Base-by-base conservation (phyloP, 2,797 vertebrate genomes). In the Poeciliopsis gracilis region DNA sequence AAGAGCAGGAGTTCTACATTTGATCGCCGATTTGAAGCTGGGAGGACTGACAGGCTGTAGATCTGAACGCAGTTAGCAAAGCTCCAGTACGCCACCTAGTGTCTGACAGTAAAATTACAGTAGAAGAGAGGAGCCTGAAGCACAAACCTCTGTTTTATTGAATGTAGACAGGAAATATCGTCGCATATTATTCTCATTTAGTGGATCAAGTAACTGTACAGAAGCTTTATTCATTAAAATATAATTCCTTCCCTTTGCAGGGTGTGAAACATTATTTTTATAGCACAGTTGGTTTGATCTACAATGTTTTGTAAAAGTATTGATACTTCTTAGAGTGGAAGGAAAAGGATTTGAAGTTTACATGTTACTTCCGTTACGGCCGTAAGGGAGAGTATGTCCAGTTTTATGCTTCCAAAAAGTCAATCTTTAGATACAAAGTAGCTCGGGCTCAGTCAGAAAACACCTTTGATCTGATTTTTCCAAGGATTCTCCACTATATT, bases 1-100 rank as follows among this genome's bases (percentile, higher is more conserved):
- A 89, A 23, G 83, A 91, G 10, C 96, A 97, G 84, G 97, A 98
- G 77, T 98, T 99, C 91, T 98, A 97, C 84, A 99, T 98, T 77
- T 99, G 82, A 95, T 55, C 5, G 41, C 5, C 4, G 10, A 0
- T 30, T 73, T 11, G 15, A 76, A 38, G 16, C 41, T 46, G 23
- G 72, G 41, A 69, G 69, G 59, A 75, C 30, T 67, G 18, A 69
- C 72, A 73, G 47, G 53, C 41, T 30, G 53, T 12, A 57, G 59
- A 10, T 16, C 36, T 49, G 61, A 33, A 20, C 18, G 9, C 13
- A 18, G 13, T 61, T 23, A 38, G 18, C 38, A 33, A 61, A 72
- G 73, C 81, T 88, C 72, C 5, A 67, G 76, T 63, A 84, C 86
- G 89, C 86, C 77, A 81, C 57, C 89, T 88, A 80, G 84, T 92